Evolutionary conservation across 2,113 vertebrate species (phyloP).

Genomic region (Elaphurus davidianus): DNA sequence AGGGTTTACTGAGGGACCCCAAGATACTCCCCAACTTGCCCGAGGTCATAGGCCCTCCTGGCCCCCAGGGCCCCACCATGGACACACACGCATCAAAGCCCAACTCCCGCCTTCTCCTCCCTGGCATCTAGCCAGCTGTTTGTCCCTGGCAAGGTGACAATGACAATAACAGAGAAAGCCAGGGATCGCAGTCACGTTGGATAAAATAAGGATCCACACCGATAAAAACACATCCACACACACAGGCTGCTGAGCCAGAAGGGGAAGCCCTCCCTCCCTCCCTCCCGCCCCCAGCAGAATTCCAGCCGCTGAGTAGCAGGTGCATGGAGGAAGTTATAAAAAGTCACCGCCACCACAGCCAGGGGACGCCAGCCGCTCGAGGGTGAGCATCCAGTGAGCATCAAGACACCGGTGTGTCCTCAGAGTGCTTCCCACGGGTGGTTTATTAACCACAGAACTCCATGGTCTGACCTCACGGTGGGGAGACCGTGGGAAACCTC

Average conservation of each 20-base stretch:
- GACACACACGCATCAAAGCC: not conserved
- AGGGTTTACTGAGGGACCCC: fast-evolving
- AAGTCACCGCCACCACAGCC: fast-evolving
- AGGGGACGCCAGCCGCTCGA: fast-evolving
- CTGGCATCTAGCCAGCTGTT: not conserved
- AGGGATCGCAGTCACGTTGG: not conserved
- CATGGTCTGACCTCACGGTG: fast-evolving
- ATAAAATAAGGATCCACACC: not conserved
- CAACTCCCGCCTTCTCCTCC: not conserved
- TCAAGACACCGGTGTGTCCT: fast-evolving
- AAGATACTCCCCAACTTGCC: not conserved
- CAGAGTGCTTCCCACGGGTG: fast-evolving
- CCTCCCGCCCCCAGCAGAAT: fast-evolving
- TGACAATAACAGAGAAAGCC: not conserved
- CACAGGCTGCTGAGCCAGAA: fast-evolving
- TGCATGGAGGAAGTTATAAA: fast-evolving
- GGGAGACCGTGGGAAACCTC: not conserved
- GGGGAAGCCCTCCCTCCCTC: not conserved
- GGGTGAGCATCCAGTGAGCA: fast-evolving
- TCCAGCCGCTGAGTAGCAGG: not conserved
- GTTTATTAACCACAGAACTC: fast-evolving
- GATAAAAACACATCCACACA: not conserved
- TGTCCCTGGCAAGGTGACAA: not conserved
- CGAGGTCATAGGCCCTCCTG: not conserved
- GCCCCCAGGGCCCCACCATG: not conserved